Conservation (phyloP, 2,113 vertebrate species). For the Nothocercus nigrocapillus region DNA sequence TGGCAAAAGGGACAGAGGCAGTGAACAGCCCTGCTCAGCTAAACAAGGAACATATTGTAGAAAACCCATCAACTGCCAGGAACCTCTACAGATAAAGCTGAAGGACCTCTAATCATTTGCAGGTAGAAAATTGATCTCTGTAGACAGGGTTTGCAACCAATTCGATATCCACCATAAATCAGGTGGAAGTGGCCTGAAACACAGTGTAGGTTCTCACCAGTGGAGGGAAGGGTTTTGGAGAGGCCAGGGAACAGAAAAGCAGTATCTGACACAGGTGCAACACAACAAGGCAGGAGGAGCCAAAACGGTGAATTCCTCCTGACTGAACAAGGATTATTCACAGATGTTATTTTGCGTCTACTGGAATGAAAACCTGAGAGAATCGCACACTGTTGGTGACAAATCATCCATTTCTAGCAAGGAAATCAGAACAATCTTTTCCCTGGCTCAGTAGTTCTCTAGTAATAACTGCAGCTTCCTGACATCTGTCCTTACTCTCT, state of each 20-base stretch:
- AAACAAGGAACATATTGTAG: rapidly evolving
- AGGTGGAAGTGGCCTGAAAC: not conserved
- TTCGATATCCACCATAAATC: not conserved
- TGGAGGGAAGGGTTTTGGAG: not conserved
- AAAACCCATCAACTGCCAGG: not conserved
- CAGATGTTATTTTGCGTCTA: not conserved
- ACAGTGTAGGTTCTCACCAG: not conserved
- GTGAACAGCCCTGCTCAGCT: not conserved
- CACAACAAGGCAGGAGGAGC: not conserved
- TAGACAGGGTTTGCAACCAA: not conserved
- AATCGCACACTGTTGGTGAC: not conserved
- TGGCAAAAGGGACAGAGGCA: too few species aligned
- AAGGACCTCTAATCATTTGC: not conserved
- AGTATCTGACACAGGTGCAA: not conserved
- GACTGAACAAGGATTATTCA: not conserved
- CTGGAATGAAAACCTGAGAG: not conserved
- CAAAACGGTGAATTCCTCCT: not conserved
- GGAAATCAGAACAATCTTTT: not conserved
- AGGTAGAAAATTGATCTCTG: not conserved
- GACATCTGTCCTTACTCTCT: not conserved
- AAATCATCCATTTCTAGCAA: not conserved
- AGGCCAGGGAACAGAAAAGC: not conserved
- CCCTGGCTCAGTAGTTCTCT: not conserved
- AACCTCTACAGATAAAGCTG: not conserved
- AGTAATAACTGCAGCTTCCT: not conserved